phyloP scores from a whole-genome alignment of 2,113 vertebrate species.

The Leucosticte australis region DNA sequence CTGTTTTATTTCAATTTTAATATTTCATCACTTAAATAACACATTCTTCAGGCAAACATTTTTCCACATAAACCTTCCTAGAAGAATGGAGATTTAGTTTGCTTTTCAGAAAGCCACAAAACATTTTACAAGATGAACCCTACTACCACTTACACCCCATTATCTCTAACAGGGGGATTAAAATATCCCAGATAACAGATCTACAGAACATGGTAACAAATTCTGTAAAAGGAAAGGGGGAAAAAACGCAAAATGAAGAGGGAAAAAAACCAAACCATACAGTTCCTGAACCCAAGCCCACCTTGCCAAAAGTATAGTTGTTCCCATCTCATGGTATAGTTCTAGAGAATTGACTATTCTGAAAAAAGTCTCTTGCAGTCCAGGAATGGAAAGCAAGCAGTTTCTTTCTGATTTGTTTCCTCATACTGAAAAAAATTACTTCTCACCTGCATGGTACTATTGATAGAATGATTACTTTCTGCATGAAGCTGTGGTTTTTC shows the following conservation, averaged over 20 bases:
- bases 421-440: background rate
- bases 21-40: background rate
- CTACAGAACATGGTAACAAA: background rate
- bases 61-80: background rate
- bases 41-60: background rate
- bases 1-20: background rate
- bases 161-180: background rate
- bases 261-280: background rate
- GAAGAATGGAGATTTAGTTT: background rate
- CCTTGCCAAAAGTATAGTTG: background rate
- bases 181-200: background rate
- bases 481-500: conserved; percentile 75
- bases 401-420: background rate
- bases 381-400: background rate
- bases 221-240: background rate
- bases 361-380: background rate
- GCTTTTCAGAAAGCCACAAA: background rate
- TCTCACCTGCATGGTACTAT: conserved; percentile 83
- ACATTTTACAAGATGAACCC: background rate
- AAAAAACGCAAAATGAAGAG: background rate
- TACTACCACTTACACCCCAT: background rate
- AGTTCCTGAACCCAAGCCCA: background rate
- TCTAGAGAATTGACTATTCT: background rate
- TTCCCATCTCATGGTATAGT: background rate
- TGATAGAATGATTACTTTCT: conserved; percentile 81